Evolutionary conservation across 2,113 vertebrate species (phyloP), one percentile per base, ranked within the genome.

Genomic region (Calyptommatus sinebrachiatus): DNA sequence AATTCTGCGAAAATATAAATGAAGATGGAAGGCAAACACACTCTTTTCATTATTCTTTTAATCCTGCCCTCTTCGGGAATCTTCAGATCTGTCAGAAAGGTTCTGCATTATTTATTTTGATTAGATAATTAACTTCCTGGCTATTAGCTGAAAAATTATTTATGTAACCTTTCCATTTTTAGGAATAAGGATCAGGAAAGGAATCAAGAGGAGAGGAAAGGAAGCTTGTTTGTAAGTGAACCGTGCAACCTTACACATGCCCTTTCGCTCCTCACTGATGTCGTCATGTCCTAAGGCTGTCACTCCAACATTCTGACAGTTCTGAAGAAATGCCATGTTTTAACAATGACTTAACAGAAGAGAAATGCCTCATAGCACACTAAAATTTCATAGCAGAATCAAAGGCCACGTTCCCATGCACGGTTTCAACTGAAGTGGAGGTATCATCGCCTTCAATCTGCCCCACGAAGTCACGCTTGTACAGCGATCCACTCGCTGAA

Each of bases 101-200:
- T 31, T n/a, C 31, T 71, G 6, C 24, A 12, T 79, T 46, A 24
- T 31, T 79, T 79, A 46, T 79, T 79, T 65, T 46, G 48, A 79
- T 45, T 71, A 21, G 60, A 26, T 65, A 31, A 31, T 50, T 79
- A 28, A 63, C 2, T 71, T 79, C 35, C 20, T 29, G 7, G n/a
- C 50, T 60, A 61, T 45, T 78, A 28, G 24, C 53, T 60, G 50
- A 45, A 61, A 35, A 41, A 78, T 57, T 20, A 53, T 45, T 53
- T 68, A 53, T 68, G 53, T 12, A 70, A 21, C 26, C 45, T 12
- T 57, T 29, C 50, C 12, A 29, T 7, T 41, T 57, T 57, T 57
- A 57, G 53, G 53, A 57, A 57, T 20, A 46, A 48, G 20, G 41
- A 71, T 48, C 26, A 62, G 10, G 28, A 76, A 46, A 45, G n/a